These are phyloP conservation scores for Hylaea fasciaria DNA, from an alignment of 2,888 invertebrate species.

Conservation along the genomic window DNA sequence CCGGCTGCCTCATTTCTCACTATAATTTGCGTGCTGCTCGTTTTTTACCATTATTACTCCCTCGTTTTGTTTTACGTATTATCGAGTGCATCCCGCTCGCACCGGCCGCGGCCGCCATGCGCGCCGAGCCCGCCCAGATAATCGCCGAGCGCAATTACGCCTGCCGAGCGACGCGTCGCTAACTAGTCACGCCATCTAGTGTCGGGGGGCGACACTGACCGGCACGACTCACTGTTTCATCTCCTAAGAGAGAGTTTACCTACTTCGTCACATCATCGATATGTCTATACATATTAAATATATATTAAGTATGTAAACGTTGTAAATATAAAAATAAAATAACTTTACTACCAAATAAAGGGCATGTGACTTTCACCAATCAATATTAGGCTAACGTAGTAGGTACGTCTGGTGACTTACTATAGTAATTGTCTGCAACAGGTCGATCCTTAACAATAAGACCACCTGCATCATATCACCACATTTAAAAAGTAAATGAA, in stretches of 20 bases:
- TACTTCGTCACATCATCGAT: no score
- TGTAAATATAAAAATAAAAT: no score
- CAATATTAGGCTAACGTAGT: no score
- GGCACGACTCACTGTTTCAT: slow-evolving; percentile 6
- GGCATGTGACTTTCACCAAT: no score
- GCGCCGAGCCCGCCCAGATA: slow-evolving; percentile 83
- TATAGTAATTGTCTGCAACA: no score
- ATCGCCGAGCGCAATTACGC: slow-evolving; percentile 82
- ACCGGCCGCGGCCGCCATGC: slow-evolving; percentile 78
- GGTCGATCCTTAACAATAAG: no score
- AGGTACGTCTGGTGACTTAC: no score
- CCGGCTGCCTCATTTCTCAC: slow-evolving; percentile 85
- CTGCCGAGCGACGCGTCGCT: slow-evolving; percentile 51
- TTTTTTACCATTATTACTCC: slow-evolving; percentile 85
- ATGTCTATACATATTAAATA: no score
- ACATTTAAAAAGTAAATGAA: no score
- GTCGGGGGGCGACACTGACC: slow-evolving; percentile 60
- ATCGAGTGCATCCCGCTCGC: slow-evolving; percentile 85
- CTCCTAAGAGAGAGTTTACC: neutral
- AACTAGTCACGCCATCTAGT: slow-evolving; percentile 72
- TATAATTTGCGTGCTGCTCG: slow-evolving; percentile 85
- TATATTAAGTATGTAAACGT: no score
- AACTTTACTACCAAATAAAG: no score
- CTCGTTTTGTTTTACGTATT: slow-evolving; percentile 85
- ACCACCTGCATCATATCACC: no score